These are phyloP conservation scores for Drosophila neocordata DNA, from an alignment of 1,140 invertebrate species.

Conservation along the genomic window DNA sequence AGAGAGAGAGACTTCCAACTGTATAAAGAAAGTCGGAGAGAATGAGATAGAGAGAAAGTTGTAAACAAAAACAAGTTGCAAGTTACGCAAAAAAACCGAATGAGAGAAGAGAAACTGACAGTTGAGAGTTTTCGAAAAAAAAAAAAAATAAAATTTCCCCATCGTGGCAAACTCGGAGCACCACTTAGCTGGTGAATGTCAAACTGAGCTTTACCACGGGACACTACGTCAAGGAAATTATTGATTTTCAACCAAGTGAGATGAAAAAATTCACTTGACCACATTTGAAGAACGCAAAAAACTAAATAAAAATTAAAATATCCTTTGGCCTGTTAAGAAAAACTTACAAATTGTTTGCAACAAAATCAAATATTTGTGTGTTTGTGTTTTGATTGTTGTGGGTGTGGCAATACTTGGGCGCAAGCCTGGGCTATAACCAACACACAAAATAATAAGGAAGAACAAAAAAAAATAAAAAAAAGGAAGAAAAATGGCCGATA, in stretches of 20 bases:
- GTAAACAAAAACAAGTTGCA: conserved; percentile 79
- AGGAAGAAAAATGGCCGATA: conserved; percentile 89
- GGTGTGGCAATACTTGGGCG: conserved; percentile 56
- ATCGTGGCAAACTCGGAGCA: conserved; percentile 16
- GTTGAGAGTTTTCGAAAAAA: conserved; percentile 34
- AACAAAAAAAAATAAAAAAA: background rate
- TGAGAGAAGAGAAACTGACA: conserved; percentile 40
- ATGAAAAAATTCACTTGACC: conserved; percentile 58
- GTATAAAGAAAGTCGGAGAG: conserved; percentile 1
- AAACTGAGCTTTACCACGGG: conserved; percentile 48
- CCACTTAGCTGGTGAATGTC: conserved; percentile 56
- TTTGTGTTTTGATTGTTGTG: conserved; percentile 19
- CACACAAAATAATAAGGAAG: background rate
- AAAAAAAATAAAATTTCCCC: conserved; percentile 47
- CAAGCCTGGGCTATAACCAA: conserved; percentile 11
- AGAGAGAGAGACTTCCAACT: background rate
- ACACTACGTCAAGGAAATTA: conserved; percentile 74
- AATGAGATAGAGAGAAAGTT: conserved; percentile 14
- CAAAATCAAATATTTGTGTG: background rate
- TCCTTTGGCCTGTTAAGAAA: too few relatives aligned
- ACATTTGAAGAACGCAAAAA: background rate
- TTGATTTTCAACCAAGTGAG: conserved; percentile 66
- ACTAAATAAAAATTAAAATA: too few relatives aligned
- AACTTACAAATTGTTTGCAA: background rate
- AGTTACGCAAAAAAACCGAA: conserved; percentile 39